A percentile compares a stretch with the other conserved stretches of the same genome.
Evolutionary conservation across 2,888 invertebrate species (phyloP).

Genomic region (Craniophora ligustri): DNA sequence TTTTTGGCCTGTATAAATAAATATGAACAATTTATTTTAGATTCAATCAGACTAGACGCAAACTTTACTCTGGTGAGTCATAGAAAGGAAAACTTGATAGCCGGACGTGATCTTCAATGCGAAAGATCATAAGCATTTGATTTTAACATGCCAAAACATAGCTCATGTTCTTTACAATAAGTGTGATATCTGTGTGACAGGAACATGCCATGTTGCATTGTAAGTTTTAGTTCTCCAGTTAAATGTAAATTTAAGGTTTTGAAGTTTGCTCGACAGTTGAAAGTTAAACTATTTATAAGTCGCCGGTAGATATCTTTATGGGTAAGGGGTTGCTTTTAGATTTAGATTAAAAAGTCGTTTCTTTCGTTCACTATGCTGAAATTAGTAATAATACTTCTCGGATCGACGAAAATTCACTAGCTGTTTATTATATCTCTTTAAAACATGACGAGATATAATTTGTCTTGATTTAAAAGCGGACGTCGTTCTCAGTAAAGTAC

Average conservation of each 20-base stretch:
- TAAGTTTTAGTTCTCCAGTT: slow-evolving; percentile 41
- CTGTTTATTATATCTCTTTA: neutral
- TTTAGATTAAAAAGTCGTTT: slow-evolving; percentile 24
- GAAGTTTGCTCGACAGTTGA: slow-evolving; percentile 53
- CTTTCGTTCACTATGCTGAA: neutral
- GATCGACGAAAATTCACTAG: too few species aligned
- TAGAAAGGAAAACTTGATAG: slow-evolving; percentile 48
- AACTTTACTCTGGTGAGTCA: slow-evolving; percentile 34
- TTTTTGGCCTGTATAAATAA: slow-evolving; percentile 4
- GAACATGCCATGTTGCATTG: slow-evolving; percentile 29
- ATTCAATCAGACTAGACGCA: slow-evolving; percentile 49
- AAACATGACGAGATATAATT: neutral
- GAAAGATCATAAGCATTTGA: too few species aligned
- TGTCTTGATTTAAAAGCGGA: neutral
- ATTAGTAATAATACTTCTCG: neutral
- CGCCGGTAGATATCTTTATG: slow-evolving; percentile 40
- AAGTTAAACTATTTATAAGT: slow-evolving; percentile 49
- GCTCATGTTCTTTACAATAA: slow-evolving; percentile 20
- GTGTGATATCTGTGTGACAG: slow-evolving; percentile 32
- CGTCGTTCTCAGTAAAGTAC: slow-evolving; percentile 14
- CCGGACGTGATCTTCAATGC: too few species aligned
- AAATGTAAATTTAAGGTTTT: slow-evolving; percentile 45
- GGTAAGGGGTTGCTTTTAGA: slow-evolving; percentile 12
- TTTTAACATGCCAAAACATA: too few species aligned
- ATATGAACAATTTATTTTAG: slow-evolving; percentile 21